Evolutionary conservation across 2,113 vertebrate genomes (phyloP).

Genomic region (Stegostoma tigrinum): DNA sequence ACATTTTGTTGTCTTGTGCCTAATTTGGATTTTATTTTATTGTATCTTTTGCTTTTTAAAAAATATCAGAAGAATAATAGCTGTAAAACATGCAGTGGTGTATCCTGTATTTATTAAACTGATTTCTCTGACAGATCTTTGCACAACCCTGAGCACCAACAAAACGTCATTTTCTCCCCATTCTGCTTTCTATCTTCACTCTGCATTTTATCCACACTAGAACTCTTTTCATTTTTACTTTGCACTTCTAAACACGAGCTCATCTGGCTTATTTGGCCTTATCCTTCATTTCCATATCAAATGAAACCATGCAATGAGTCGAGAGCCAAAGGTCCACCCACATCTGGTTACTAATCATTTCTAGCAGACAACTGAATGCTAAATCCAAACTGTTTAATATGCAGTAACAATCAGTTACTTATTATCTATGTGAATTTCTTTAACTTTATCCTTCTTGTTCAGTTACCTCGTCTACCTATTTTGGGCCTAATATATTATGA

Average conservation of each 20-base stretch:
- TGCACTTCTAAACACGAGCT: not conserved
- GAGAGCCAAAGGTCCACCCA: not conserved
- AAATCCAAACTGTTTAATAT: not conserved
- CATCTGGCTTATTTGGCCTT: not conserved
- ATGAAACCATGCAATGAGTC: constrained; percentile 19
- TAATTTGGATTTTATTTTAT: not conserved
- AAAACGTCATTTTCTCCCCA: not conserved
- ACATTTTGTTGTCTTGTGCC: too few species aligned
- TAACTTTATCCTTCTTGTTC: constrained; percentile 13
- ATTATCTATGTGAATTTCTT: constrained; percentile 15
- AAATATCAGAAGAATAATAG: not conserved
- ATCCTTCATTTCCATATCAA: constrained; percentile 5
- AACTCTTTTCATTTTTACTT: not conserved
- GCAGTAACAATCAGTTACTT: constrained; percentile 26
- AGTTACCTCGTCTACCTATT: not conserved
- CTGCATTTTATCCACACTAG: not conserved
- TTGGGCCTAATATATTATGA: not conserved
- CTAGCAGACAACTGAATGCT: not conserved
- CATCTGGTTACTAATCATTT: constrained; percentile 6
- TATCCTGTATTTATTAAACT: not conserved
- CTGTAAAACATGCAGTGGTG: not conserved
- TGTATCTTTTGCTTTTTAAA: not conserved
- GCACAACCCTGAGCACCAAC: not conserved
- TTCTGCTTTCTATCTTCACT: not conserved
- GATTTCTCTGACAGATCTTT: not conserved